These are phyloP conservation scores for Cheilosia grossa DNA, from an alignment of 2,888 invertebrate species.

Conservation along the genomic window DNA sequence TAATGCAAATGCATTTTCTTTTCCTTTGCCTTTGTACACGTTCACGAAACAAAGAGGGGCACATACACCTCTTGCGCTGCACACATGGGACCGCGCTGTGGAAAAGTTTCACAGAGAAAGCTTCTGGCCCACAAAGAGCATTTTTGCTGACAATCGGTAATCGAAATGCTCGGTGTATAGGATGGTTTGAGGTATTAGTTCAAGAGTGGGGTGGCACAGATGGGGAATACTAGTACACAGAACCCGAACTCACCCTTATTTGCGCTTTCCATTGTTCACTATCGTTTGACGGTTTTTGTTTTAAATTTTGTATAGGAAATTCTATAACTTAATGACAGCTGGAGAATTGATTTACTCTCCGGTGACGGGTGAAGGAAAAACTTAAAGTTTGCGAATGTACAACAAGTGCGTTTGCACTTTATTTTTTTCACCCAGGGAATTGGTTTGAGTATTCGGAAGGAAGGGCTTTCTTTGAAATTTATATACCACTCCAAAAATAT, in stretches of 20 bases:
- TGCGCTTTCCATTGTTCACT: conserved; percentile 23
- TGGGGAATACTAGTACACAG: not conserved
- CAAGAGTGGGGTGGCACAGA: conserved; percentile 2
- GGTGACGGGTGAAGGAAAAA: not conserved
- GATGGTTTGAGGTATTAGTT: not conserved
- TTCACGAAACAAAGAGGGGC: conserved; percentile 8
- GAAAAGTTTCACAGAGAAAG: conserved; percentile 40
- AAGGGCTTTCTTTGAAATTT: too few relatives aligned
- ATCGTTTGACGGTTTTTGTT: conserved; percentile 1
- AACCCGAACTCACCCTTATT: conserved; percentile 7
- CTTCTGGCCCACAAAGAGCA: conserved; percentile 22
- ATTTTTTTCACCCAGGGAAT: too few relatives aligned
- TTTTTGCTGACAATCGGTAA: not conserved
- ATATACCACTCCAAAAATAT: too few relatives aligned
- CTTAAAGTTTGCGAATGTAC: not conserved
- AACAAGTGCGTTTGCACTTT: not conserved
- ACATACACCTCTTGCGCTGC: conserved; percentile 4
- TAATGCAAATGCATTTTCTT: conserved; percentile 40
- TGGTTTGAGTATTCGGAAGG: too few relatives aligned
- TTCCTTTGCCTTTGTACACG: not conserved
- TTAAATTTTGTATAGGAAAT: conserved; percentile 1
- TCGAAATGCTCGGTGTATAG: not conserved
- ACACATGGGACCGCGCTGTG: conserved; percentile 18
- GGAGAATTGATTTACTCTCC: conserved; percentile 2
- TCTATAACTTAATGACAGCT: conserved; percentile 19